Conservation (phyloP, 2,797 vertebrate species). For the Spatula clypeata region DNA sequence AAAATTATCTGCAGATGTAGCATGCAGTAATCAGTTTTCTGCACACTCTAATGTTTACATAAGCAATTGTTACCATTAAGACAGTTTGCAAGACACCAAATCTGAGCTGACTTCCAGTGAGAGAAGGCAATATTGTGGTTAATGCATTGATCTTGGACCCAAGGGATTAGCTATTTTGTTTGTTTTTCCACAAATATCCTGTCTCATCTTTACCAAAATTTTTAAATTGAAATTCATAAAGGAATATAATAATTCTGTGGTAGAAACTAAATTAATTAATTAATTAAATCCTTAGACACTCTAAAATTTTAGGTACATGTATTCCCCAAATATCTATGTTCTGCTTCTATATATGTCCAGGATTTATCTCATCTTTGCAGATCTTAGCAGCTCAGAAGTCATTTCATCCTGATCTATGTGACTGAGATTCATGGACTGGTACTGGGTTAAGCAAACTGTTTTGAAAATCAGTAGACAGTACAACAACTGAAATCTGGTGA, state of each 20-base stretch:
- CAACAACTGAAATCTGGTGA: background rate
- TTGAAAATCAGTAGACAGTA: background rate
- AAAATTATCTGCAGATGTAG: conserved; percentile 10
- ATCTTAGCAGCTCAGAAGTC: background rate
- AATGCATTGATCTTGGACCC: background rate
- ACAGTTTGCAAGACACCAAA: background rate
- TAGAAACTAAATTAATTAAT: background rate
- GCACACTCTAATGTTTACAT: background rate
- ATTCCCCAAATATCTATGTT: background rate
- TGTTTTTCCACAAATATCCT: background rate
- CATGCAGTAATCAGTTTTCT: background rate
- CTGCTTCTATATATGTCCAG: background rate
- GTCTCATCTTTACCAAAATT: background rate
- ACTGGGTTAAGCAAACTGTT: background rate
- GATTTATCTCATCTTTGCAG: background rate
- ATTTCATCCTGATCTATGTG: background rate
- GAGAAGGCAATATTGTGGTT: background rate
- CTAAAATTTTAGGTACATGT: background rate
- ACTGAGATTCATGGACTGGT: background rate
- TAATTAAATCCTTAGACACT: rapidly evolving
- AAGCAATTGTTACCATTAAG: background rate
- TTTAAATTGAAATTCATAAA: background rate
- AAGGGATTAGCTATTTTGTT: background rate
- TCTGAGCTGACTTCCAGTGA: background rate
- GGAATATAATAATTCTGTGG: background rate